phyloP scores from a whole-genome alignment of 2,113 vertebrate genomes.

The Camelus bactrianus region DNA sequence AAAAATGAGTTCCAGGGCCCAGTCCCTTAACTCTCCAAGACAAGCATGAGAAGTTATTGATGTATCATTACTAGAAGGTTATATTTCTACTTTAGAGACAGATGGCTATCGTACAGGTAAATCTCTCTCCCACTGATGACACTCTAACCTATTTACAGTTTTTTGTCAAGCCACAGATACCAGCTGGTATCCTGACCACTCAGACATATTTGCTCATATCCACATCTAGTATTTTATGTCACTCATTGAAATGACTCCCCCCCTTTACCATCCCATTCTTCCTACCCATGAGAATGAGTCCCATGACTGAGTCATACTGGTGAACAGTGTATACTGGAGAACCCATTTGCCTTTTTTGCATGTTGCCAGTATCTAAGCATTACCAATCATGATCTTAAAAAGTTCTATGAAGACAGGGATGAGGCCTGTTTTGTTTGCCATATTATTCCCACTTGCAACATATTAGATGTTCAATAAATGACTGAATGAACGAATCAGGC shows the following conservation, averaged over 20 bases:
- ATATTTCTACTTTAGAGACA: background rate
- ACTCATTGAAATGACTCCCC: background rate
- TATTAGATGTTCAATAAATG: background rate
- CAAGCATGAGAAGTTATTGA: background rate
- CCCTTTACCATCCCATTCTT: background rate
- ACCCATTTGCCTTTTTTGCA: background rate
- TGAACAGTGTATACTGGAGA: background rate
- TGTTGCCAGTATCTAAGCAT: background rate
- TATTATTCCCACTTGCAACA: background rate
- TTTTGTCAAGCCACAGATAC: background rate
- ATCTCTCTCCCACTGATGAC: background rate
- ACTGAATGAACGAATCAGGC: background rate
- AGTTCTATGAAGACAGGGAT: background rate
- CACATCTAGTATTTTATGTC: background rate
- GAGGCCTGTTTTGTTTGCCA: background rate
- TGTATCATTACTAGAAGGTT: background rate
- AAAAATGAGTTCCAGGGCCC: background rate
- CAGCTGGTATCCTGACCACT: background rate
- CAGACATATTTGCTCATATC: fast-evolving
- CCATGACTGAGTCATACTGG: background rate
- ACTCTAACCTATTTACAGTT: background rate
- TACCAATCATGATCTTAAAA: background rate
- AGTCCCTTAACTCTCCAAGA: background rate
- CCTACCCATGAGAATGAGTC: background rate
- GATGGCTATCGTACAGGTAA: background rate